phyloP scores from a whole-genome alignment of 2,888 invertebrate genomes.

The Arrhopalites spinosus region DNA sequence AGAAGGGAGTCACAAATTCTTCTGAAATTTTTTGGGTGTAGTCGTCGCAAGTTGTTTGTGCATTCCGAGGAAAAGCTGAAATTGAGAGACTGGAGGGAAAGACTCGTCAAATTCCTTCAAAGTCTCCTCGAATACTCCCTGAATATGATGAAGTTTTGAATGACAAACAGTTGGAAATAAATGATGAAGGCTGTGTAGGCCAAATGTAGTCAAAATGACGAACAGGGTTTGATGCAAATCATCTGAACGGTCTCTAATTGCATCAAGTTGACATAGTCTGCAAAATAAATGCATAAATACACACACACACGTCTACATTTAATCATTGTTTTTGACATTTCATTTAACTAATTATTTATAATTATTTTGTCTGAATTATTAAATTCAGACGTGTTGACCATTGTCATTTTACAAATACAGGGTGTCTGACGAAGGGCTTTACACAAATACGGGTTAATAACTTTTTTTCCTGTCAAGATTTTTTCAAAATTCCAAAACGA shows the following conservation, averaged over 20 bases:
- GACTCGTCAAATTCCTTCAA: conserved; percentile 69
- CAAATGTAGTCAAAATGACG: conserved; percentile 66
- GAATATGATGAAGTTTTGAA: conserved; percentile 69
- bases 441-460: too few relatives aligned
- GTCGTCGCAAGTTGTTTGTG: conserved; percentile 67
- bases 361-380: too few relatives aligned
- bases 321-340: too few relatives aligned
- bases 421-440: too few relatives aligned
- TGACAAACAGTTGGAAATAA: conserved; percentile 82
- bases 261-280: conserved; percentile 71
- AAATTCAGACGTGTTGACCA: too few relatives aligned
- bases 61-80: conserved; percentile 70
- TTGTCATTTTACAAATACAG: too few relatives aligned
- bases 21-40: conserved; percentile 59
- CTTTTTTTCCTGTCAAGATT: too few relatives aligned
- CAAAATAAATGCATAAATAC: not conserved
- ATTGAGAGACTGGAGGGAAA: conserved; percentile 61
- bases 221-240: conserved; percentile 59
- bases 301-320: not conserved
- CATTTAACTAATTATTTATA: too few relatives aligned
- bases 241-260: conserved; percentile 73
- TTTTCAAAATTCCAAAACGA: too few relatives aligned
- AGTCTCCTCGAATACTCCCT: conserved; percentile 68
- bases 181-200: conserved; percentile 77
- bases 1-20: not conserved